These are phyloP conservation scores for Macrotus californicus DNA, from an alignment of 2,113 vertebrate genomes.

Conservation along the genomic window DNA sequence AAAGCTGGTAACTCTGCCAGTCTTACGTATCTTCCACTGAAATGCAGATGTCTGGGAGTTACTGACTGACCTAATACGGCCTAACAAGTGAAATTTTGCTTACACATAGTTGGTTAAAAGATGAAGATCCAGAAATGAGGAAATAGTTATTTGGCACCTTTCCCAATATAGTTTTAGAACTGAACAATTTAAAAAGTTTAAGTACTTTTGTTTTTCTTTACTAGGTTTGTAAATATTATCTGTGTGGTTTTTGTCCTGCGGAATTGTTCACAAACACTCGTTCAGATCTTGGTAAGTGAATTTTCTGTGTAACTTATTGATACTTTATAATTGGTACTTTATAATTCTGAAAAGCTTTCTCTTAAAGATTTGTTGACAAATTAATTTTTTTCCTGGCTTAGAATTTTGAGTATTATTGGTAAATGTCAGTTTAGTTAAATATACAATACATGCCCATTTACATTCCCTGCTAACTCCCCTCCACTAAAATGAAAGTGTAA, in stretches of 20 bases:
- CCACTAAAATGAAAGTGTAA: constrained; percentile 39
- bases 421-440: constrained; percentile 33
- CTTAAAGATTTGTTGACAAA: not conserved
- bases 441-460: constrained; percentile 23
- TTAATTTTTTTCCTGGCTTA: constrained; percentile 35
- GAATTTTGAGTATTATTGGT: constrained; percentile 26
- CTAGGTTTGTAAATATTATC: constrained; percentile 97
- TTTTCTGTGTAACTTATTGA: not conserved
- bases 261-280: constrained; percentile 98
- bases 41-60: not conserved
- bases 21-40: not conserved
- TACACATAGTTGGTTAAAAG: not conserved
- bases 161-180: constrained; percentile 14
- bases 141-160: not conserved
- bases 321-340: constrained; percentile 24
- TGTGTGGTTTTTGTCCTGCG: constrained; percentile 98
- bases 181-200: constrained; percentile 28
- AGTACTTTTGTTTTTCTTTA: constrained; percentile 43
- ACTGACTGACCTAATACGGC: not conserved
- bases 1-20: not conserved
- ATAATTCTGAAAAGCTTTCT: not conserved
- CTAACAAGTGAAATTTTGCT: not conserved
- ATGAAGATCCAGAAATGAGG: not conserved
- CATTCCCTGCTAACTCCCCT: not conserved
- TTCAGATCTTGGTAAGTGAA: constrained; percentile 94